A percentile compares a stretch with the other conserved stretches of the same genome.
These are phyloP conservation scores for Brachionus asplanchnoidis DNA, from an alignment of 1,140 invertebrate genomes.

Conservation along the genomic window DNA sequence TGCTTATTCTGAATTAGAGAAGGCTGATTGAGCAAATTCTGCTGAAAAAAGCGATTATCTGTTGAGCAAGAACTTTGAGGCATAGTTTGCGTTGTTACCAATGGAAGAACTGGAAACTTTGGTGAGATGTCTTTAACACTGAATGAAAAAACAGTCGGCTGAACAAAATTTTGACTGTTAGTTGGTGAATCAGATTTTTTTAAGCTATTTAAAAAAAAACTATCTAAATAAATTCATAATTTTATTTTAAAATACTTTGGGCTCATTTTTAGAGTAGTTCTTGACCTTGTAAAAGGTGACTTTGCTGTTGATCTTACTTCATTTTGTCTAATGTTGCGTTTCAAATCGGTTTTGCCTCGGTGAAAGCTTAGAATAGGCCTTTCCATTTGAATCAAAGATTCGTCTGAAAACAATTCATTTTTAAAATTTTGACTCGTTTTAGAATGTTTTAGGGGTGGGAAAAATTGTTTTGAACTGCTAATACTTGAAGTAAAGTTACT, in stretches of 20 bases:
- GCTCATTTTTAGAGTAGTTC: background rate
- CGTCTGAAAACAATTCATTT: conserved; percentile 37
- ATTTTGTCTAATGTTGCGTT: background rate
- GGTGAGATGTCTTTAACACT: background rate
- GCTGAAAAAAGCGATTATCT: background rate
- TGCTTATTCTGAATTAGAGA: background rate
- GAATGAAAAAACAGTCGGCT: background rate
- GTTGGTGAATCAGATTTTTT: background rate
- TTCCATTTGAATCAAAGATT: background rate
- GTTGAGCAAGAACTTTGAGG: background rate
- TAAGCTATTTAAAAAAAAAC: background rate
- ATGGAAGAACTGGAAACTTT: background rate
- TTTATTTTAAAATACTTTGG: background rate
- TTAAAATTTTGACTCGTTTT: background rate
- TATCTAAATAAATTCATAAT: background rate
- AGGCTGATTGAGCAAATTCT: background rate
- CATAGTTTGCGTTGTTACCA: background rate
- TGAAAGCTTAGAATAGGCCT: background rate
- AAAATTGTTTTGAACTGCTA: background rate
- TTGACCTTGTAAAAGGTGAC: background rate
- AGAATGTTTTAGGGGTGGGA: background rate
- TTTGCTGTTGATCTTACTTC: background rate
- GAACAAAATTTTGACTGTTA: background rate
- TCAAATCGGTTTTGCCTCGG: background rate
- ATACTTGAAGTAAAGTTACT: background rate